phyloP scores from a whole-genome alignment of 1,140 invertebrate genomes.

The Penaeus indicus region DNA sequence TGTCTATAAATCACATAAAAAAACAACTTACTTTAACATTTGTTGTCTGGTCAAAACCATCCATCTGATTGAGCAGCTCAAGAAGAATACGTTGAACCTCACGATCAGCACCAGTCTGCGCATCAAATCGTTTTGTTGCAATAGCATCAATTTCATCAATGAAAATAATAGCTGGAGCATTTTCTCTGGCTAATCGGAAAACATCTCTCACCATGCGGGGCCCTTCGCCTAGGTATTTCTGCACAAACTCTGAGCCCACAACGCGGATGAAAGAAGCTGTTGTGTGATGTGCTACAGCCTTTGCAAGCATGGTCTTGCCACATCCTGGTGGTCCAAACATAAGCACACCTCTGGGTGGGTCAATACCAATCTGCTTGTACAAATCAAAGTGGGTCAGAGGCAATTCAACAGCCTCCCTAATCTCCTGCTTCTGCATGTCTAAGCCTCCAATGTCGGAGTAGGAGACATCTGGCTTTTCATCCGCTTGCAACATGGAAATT shows the following conservation, averaged over 20 bases:
- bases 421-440: conserved; percentile 99
- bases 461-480: conserved; percentile 98
- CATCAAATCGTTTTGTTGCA: conserved; percentile 98
- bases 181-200: conserved; percentile 98
- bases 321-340: conserved; percentile 98
- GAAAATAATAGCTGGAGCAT: conserved; percentile 99
- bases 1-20: not conserved
- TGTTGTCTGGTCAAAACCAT: conserved; percentile 99
- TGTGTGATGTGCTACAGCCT: conserved; percentile 97
- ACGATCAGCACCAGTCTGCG: conserved; percentile 98
- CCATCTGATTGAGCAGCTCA: conserved; percentile 99
- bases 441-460: conserved; percentile 99
- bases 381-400: conserved; percentile 98
- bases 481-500: conserved; percentile 93
- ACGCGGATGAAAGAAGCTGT: conserved; percentile 99
- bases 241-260: conserved; percentile 99
- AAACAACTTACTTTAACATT: conserved; percentile 90
- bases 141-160: conserved; percentile 99
- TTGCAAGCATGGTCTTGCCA: conserved; percentile 99
- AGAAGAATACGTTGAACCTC: conserved; percentile 98
- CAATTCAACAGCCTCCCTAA: conserved; percentile 97
- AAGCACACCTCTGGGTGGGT: conserved; percentile 96
- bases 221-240: conserved; percentile 99
- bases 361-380: conserved; percentile 98
- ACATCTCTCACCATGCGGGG: conserved; percentile 99